Evolutionary conservation across 2,888 invertebrate species (phyloP), one percentile per base, ranked within the genome.

Genomic region (Erebia aethiops): DNA sequence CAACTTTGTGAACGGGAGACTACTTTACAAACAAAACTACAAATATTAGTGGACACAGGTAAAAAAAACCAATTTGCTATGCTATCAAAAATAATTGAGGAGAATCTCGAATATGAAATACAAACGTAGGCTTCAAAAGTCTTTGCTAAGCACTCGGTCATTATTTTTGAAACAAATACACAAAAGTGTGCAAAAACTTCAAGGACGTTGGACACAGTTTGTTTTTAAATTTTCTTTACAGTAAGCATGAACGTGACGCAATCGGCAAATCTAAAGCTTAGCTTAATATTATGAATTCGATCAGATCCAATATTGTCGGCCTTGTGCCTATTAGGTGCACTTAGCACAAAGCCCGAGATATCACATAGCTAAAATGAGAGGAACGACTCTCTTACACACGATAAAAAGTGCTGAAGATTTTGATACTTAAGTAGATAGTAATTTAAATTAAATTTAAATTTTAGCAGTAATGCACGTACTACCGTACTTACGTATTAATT

Each of bases 261-360:
- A 79, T 77, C 69, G 74, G 71, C 76, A 75, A 74, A 74, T 71
- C 67, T 71, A 71, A 72, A 71, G 76, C 77, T 78, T 79, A 78
- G 75, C 78, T 77, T 77, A 77, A 75, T 73, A 76, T 78, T 77
- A 78, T 80, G 76, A 80, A 81, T 77, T 78, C 79, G 81, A 82
- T 84, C 78, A 84, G 76, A 88, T 87, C 85, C 86, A 89, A 87
- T 85, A 83, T 85, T 83, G 79, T 68, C 76, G 83, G 82, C 90
- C 90, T 90, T 88, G 88, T 81, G 78, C 79, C 78, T 83, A 81
- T 79, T 82, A 79, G 75, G 72, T 81, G 82, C 79, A 62, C 46
- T 21, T 49, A 49, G 82, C 79, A 62, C 21, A 13, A 49, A 21
- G 10, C 56, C 13, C 7, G 13, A 16, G 16, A 18, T 54, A 54